phyloP scores from a whole-genome alignment of 2,797 vertebrate species.

The Cetoscarus ocellatus region DNA sequence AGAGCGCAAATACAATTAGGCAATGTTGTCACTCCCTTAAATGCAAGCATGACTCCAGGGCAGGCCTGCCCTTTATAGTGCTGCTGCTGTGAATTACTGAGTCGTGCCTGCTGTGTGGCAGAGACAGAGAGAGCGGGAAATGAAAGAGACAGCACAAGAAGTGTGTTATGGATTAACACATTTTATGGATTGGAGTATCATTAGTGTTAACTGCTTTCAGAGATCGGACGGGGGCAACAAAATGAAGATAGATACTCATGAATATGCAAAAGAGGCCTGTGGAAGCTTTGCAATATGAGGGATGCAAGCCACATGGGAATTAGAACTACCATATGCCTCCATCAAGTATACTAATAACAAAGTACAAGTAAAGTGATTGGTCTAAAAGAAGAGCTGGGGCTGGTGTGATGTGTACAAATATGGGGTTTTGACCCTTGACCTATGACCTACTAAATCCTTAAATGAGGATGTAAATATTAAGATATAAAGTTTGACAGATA shows the following conservation, averaged over 20 bases:
- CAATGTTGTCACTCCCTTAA: constrained; percentile 54
- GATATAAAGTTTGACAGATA: no score
- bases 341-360: no score
- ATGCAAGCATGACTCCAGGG: constrained; percentile 59
- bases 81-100: constrained; percentile 37
- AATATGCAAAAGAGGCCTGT: constrained; percentile 2
- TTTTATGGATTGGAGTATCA: constrained; percentile 25
- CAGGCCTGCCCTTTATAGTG: constrained; percentile 56
- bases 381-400: no score
- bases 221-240: constrained; percentile 8
- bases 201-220: not conserved
- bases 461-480: no score
- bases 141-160: not conserved
- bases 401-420: no score
- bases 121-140: constrained; percentile 12
- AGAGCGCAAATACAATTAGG: constrained; percentile 45
- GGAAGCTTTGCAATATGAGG: not conserved
- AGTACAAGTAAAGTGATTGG: no score
- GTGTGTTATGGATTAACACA: constrained; percentile 6
- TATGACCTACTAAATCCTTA: no score
- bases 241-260: constrained; percentile 6
- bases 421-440: no score
- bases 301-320: constrained; percentile 2
- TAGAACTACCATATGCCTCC: no score
- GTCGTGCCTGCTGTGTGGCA: constrained; percentile 33